Evolutionary conservation across 1,140 invertebrate species (phyloP), one percentile per base, ranked within the genome.

Genomic region (Drosophila navojoa): DNA sequence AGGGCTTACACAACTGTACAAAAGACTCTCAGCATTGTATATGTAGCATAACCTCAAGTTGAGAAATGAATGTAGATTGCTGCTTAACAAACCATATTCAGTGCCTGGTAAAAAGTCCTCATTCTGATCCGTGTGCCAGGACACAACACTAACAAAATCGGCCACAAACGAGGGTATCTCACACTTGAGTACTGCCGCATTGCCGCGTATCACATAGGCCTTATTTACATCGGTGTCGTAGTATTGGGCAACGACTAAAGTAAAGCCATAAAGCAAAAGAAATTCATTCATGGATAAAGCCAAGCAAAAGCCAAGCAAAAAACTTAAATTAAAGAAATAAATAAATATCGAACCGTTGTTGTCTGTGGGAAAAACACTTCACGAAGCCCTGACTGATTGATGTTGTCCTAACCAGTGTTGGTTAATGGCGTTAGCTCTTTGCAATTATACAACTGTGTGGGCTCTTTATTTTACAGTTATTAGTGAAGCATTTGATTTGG

Each of bases 221-320:
- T 98, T 98, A 93, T 97, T 96, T 79, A 97, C 97, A 93, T 98
- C 97, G 16, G 96, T 97, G 81, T 97, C 96, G 93, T 97, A 98
- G 90, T 95, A 94, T 92, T 98, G 97, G 76, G 96, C 95, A 74
- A 98, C 96, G 91, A 97, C 97, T 98, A 89, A 74, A 85, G 76
- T 50, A 67, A 71, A 69, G 63, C 54, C 47, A 49, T 50, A 52
- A 50, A 64, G 54, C 49, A 74, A 73, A 75, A 19, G 42, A 58
- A 19, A 16, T 38, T 38, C 35, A 25, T 16, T 74, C 55, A 29
- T 50, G 53, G 50, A 27, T 32, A 15, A 44, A 15, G 42, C 27
- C 5, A 29, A 29, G 27, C 42, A 15, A 5, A 69, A 73, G 19
- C 40, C 19, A 62, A 68, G 27, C 35, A 38, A 38, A 4, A 7